A percentile compares a stretch with the other conserved stretches of the same genome.
phyloP scores from a whole-genome alignment of 1,140 invertebrate genomes.

The Bombus soroeensis region DNA sequence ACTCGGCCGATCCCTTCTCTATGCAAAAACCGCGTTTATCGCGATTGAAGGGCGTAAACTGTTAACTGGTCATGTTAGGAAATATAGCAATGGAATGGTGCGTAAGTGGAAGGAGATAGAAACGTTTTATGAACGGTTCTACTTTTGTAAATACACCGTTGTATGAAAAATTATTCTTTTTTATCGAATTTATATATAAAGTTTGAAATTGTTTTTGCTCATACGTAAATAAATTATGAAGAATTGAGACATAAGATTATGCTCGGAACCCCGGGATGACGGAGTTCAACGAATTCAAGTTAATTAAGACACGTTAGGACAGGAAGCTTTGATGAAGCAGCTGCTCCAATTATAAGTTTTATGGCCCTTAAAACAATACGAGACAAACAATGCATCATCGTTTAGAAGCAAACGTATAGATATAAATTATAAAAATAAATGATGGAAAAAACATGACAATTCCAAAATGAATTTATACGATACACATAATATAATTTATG shows the following conservation, averaged over 20 bases:
- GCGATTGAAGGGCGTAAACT: conserved; percentile 35
- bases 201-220: no score
- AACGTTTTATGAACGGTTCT: neutral
- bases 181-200: no score
- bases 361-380: neutral
- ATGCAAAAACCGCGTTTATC: conserved; percentile 31
- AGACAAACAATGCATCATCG: neutral
- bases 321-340: conserved; percentile 1
- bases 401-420: neutral
- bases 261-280: neutral
- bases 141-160: neutral
- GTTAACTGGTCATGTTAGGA: conserved; percentile 17
- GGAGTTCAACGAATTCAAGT: neutral
- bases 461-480: neutral
- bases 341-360: conserved; percentile 11
- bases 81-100: neutral
- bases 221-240: neutral
- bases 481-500: no score
- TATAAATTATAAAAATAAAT: neutral
- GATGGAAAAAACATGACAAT: neutral
- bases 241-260: neutral
- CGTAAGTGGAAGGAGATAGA: neutral
- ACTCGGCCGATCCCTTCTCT: neutral
- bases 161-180: no score
- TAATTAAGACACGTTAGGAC: neutral